Evolutionary conservation across 30 jellyfish, hydroid and myxozoan genomes (phyloP).

Genomic region (Aurelia coerulea): DNA sequence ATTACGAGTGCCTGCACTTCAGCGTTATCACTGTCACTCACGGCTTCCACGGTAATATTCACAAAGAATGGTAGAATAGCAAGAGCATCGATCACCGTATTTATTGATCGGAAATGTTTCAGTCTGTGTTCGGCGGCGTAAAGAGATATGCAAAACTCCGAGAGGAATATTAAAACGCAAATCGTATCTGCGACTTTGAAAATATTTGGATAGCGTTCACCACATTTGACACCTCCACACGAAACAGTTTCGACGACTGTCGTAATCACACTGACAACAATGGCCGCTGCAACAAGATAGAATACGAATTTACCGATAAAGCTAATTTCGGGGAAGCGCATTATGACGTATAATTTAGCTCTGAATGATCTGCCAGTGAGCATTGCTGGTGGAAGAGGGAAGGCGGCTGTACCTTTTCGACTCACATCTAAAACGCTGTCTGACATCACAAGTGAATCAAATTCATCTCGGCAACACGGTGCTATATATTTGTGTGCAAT

Average conservation of each 20-base stretch:
- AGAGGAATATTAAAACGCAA: constrained; percentile 63
- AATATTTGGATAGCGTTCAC: constrained; percentile 54
- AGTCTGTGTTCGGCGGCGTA: constrained; percentile 68
- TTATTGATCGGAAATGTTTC: constrained; percentile 66
- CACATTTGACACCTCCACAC: constrained; percentile 76
- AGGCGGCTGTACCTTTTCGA: constrained; percentile 22
- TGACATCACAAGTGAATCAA: constrained; percentile 29
- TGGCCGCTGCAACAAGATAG: constrained; percentile 76
- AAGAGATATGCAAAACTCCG: constrained; percentile 61
- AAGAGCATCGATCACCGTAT: constrained; percentile 65
- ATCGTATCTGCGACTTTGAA: constrained; percentile 65
- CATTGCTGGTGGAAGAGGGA: constrained; percentile 37
- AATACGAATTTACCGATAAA: constrained; percentile 62
- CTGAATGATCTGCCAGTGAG: constrained; percentile 33
- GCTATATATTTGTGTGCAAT: constrained; percentile 64
- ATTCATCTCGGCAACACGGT: constrained; percentile 80
- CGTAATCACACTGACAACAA: constrained; percentile 69
- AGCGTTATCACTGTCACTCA: constrained; percentile 45
- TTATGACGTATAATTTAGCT: constrained; percentile 53
- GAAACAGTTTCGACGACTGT: constrained; percentile 82
- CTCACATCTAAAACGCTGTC: constrained; percentile 3
- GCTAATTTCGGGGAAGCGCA: constrained; percentile 63
- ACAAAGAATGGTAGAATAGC: constrained; percentile 81
- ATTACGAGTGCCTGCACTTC: constrained; percentile 75
- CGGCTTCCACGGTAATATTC: constrained; percentile 51